These are phyloP conservation scores for Etheostoma spectabile DNA, from an alignment of 2,113 vertebrate species.

Conservation along the genomic window DNA sequence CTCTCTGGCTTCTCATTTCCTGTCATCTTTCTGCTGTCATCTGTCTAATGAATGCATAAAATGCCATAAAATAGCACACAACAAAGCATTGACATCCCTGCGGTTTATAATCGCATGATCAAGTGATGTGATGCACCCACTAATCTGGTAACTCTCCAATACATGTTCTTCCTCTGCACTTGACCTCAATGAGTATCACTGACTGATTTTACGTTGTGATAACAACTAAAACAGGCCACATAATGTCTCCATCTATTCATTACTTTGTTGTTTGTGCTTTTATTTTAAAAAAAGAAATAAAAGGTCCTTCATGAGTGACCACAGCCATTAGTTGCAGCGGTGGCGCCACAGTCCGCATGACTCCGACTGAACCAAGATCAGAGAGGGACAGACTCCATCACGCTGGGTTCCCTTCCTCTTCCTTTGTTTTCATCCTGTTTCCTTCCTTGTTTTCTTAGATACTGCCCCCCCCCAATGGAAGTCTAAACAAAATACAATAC, in stretches of 20 bases:
- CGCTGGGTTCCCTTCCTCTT: constrained; percentile 80
- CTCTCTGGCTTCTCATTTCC: neutral
- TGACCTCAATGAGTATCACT: constrained; percentile 13
- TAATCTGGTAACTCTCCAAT: constrained; percentile 4
- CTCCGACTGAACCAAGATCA: constrained; percentile 69
- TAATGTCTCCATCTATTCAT: constrained; percentile 32
- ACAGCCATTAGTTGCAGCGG: constrained; percentile 63
- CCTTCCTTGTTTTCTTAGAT: constrained; percentile 85
- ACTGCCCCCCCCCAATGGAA: constrained; percentile 69
- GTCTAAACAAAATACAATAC: constrained; percentile 83
- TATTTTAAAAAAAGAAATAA: constrained; percentile 45
- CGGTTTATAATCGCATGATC: neutral
- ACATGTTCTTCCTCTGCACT: neutral
- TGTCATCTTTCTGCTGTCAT: neutral
- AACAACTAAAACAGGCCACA: constrained; percentile 13
- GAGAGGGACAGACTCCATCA: constrained; percentile 75
- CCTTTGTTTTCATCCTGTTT: constrained; percentile 83
- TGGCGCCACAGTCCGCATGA: constrained; percentile 77
- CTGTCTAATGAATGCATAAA: neutral
- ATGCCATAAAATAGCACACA: neutral
- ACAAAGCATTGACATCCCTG: neutral
- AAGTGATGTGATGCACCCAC: neutral
- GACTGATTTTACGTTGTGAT: constrained; percentile 23
- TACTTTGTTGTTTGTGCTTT: constrained; percentile 48
- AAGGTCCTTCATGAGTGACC: constrained; percentile 58